Evolutionary conservation across 2,888 invertebrate species (phyloP), one percentile per base, ranked within the genome.

Genomic region (Trichopoda pennipes): DNA sequence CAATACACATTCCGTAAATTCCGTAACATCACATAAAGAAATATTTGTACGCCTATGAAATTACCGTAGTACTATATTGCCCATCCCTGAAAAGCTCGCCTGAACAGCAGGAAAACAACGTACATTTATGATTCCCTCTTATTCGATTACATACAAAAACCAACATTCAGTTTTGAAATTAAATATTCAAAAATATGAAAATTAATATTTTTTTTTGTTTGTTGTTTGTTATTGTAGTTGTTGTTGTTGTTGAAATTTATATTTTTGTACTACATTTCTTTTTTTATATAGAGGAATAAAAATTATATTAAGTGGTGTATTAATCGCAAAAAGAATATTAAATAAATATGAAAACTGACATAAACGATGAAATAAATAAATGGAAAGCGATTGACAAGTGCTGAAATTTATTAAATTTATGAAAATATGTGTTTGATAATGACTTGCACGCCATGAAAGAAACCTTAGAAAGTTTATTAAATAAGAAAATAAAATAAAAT

Each of bases 311-410:
- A 73, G 7, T 19, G 32, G 7, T 19, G 32, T 53, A 42, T 7
- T 21, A 49, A 49, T 19, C 53, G 51, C 10, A 28, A 61, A 61
- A 73, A 19, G 16, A 53, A 60, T n/a, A 44, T 19, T 38, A 70
- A 75, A 61, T 49, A 66, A 75, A 76, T 61, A 68, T 66, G 66
- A 76, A 79, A 79, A 68, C 61, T 56, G 75, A 76, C 75, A 75
- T 49, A 61, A 79, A 56, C 47, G 32, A 61, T 61, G 12, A 58
- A 74, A 56, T 47, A 72, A 79, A 79, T 72, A 68, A 79, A 75
- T 61, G 28, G 42, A 75, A 68, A 51, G 35, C 63, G 79, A 72
- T 79, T 76, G 79, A 73, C 79, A 82, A 74, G 75, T 82, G 70
- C 51, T 72, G 61, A 79, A 75, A 79, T 79, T 56, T 56, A 82